phyloP scores from a whole-genome alignment of 2,113 vertebrate species.

The Athene cunicularia region DNA sequence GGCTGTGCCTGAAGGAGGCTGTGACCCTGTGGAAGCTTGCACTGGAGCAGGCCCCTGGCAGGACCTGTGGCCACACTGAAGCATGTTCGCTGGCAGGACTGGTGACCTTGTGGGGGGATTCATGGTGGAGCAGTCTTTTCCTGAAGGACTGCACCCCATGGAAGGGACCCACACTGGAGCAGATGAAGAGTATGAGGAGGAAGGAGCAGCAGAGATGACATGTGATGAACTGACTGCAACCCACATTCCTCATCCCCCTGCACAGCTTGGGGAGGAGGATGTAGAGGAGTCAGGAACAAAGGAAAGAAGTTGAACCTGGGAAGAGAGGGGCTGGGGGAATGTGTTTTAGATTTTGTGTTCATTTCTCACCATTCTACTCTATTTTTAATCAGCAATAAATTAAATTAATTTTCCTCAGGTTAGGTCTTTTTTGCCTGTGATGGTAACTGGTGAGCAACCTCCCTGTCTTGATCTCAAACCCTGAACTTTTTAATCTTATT shows the following conservation, averaged over 20 bases:
- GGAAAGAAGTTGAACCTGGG: not conserved
- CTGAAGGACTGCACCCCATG: not conserved
- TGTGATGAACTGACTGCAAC: not conserved
- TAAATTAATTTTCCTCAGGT: not conserved
- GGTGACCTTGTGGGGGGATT: not conserved
- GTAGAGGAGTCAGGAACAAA: not conserved
- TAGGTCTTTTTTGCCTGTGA: not conserved
- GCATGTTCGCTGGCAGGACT: not conserved
- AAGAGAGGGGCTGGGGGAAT: not conserved
- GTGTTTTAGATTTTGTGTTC: not conserved
- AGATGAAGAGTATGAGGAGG: not conserved
- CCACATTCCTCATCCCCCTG: rapidly evolving
- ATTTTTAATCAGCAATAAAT: not conserved
- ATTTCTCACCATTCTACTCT: not conserved
- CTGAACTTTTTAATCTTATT: not conserved
- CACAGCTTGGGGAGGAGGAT: rapidly evolving
- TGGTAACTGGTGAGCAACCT: not conserved
- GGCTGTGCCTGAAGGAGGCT: not conserved
- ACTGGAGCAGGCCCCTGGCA: not conserved
- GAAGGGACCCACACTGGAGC: not conserved
- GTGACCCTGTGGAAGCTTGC: rapidly evolving
- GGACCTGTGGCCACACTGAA: not conserved
- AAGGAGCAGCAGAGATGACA: not conserved
- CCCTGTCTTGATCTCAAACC: not conserved
- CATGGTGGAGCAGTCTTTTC: not conserved